Evolutionary conservation across 2,113 vertebrate genomes (phyloP).

Genomic region (Merops nubicus): DNA sequence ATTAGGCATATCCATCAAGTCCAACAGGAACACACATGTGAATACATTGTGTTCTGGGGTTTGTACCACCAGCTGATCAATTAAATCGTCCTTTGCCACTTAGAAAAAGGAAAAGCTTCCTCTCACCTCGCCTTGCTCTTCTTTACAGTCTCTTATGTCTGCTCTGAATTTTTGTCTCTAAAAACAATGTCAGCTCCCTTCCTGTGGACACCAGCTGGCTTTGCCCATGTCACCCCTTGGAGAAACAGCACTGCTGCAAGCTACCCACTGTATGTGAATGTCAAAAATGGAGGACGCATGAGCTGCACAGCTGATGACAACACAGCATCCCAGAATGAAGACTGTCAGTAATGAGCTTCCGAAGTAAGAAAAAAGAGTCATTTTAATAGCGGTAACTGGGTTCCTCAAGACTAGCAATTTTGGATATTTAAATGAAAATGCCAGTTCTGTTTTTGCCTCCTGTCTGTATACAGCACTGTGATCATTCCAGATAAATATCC

Average conservation of each 20-base stretch:
- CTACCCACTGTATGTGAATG: rapidly evolving
- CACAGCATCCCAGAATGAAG: neutral
- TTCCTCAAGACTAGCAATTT: neutral
- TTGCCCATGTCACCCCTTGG: neutral
- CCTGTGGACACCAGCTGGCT: rapidly evolving
- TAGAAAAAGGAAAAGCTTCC: neutral
- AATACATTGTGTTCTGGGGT: neutral
- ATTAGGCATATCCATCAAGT: neutral
- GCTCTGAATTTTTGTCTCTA: neutral
- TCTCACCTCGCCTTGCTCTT: neutral
- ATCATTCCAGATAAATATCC: conserved; percentile 7
- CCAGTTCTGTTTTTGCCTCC: neutral
- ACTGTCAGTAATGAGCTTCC: neutral
- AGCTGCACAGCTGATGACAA: rapidly evolving
- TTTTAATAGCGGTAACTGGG: neutral
- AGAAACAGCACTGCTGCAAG: rapidly evolving
- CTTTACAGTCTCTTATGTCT: neutral
- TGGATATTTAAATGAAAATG: conserved; percentile 33
- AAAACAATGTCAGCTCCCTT: neutral
- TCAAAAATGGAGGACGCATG: neutral
- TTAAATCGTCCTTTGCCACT: neutral
- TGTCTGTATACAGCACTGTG: neutral
- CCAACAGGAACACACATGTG: neutral
- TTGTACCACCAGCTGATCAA: neutral
- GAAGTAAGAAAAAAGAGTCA: neutral